Percentiles rank a stretch among this genome's conserved stretches.
Evolutionary conservation across 2,888 invertebrate species (phyloP).

Genomic region (Cephus runcator): DNA sequence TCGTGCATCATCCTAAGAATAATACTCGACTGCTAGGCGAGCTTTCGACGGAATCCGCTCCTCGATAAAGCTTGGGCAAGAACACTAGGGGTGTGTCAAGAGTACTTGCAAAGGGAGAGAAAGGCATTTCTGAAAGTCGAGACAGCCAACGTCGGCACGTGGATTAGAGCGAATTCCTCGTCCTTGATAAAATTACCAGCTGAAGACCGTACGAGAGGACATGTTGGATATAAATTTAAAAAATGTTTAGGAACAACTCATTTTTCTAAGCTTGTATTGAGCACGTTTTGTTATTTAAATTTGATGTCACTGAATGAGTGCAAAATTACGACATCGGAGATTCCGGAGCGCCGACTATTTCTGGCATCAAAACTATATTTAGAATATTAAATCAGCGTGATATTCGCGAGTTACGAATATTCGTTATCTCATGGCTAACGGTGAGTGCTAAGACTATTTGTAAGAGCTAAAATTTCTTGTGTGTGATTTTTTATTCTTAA

Average conservation of each 20-base stretch:
- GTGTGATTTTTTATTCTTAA: neutral
- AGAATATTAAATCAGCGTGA: slow-evolving; percentile 15
- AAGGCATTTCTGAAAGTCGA: neutral
- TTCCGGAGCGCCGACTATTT: slow-evolving; percentile 23
- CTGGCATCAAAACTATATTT: slow-evolving; percentile 37
- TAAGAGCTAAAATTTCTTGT: neutral
- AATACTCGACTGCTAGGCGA: slow-evolving; percentile 25
- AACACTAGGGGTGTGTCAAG: neutral
- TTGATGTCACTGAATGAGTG: neutral
- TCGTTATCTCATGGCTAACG: neutral
- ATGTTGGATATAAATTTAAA: neutral
- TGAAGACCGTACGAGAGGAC: neutral
- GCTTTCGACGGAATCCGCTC: neutral
- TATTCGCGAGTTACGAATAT: neutral
- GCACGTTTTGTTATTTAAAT: neutral
- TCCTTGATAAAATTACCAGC: neutral
- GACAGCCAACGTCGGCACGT: neutral
- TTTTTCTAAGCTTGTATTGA: neutral
- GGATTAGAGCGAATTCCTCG: neutral
- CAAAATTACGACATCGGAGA: neutral
- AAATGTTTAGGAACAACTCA: neutral
- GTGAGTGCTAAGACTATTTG: neutral
- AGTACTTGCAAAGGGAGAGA: neutral
- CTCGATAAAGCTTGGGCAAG: neutral
- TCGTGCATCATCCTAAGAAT: slow-evolving; percentile 54